Conservation (phyloP, 1,140 invertebrate species). For the Cephus cinctus region DNA sequence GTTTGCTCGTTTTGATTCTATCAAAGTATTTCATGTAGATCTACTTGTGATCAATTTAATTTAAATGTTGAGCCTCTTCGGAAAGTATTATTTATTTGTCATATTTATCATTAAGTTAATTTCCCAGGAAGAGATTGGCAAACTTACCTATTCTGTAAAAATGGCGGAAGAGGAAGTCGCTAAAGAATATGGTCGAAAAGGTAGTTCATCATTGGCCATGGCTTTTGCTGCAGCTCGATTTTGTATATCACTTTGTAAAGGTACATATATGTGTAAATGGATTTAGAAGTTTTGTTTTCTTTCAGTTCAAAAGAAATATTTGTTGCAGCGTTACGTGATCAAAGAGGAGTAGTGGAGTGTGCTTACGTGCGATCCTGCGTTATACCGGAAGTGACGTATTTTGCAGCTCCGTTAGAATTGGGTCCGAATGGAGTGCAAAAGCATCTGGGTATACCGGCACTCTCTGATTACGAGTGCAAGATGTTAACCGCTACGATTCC, state of each 20-base stretch:
- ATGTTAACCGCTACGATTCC: conserved; percentile 55
- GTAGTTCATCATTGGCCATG: conserved; percentile 47
- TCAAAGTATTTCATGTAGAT: too few relatives aligned
- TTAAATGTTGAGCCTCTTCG: too few relatives aligned
- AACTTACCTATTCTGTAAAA: conserved; percentile 44
- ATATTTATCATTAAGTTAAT: not conserved
- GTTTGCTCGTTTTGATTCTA: too few relatives aligned
- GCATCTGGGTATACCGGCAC: conserved; percentile 57
- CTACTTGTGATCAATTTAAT: too few relatives aligned
- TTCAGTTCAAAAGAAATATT: not conserved
- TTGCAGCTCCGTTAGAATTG: conserved; percentile 46
- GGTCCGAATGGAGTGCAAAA: conserved; percentile 55
- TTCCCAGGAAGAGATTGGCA: conserved; percentile 45
- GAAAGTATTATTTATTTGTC: not conserved
- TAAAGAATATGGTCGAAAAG: conserved; percentile 23
- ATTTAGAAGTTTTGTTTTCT: not conserved
- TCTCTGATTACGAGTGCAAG: conserved; percentile 59
- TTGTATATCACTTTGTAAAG: conserved; percentile 57
- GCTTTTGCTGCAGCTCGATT: conserved; percentile 61
- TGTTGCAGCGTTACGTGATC: conserved; percentile 48
- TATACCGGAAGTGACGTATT: conserved; percentile 49
- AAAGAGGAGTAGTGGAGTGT: conserved; percentile 55
- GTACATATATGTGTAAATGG: too few relatives aligned
- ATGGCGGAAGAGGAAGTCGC: conserved; percentile 33
- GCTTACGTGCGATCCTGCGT: conserved; percentile 55